Conservation (phyloP, 2,113 vertebrate species). For the Caranx melampygus region DNA sequence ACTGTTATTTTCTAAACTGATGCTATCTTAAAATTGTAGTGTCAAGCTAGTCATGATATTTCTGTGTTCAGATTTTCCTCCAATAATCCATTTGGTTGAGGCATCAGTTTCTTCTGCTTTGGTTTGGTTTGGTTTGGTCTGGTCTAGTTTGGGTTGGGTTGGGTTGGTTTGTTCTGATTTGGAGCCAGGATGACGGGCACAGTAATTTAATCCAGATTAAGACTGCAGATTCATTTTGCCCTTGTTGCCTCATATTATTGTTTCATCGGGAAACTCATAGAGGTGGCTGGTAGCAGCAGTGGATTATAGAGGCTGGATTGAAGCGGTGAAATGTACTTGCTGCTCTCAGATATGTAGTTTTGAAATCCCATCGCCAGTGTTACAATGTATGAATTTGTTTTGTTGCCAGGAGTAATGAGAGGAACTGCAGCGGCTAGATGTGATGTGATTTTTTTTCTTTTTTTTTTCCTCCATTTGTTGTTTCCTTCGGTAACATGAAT, state of each 20-base stretch:
- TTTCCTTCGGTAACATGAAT: constrained; percentile 40
- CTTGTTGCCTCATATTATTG: constrained; percentile 57
- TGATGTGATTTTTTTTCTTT: constrained; percentile 33
- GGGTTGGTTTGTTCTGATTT: constrained; percentile 47
- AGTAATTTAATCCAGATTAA: constrained; percentile 81
- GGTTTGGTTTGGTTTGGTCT: constrained; percentile 39
- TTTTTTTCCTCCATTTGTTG: constrained; percentile 12
- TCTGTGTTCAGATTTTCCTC: neutral
- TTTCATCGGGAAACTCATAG: constrained; percentile 47
- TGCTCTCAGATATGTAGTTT: neutral
- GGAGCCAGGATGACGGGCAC: constrained; percentile 57
- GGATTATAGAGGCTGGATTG: constrained; percentile 55
- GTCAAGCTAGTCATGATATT: neutral
- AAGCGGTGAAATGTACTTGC: constrained; percentile 20
- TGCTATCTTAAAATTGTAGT: neutral
- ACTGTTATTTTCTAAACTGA: neutral
- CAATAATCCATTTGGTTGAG: neutral
- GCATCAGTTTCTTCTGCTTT: neutral
- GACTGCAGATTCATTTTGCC: constrained; percentile 63
- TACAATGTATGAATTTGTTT: neutral
- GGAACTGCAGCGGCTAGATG: neutral
- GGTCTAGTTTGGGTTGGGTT: constrained; percentile 22
- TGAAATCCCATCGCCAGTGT: neutral
- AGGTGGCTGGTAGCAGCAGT: constrained; percentile 24
- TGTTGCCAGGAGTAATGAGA: constrained; percentile 4